Evolutionary conservation across 2,113 vertebrate genomes (phyloP).

Genomic region (Ahaetulla prasina): DNA sequence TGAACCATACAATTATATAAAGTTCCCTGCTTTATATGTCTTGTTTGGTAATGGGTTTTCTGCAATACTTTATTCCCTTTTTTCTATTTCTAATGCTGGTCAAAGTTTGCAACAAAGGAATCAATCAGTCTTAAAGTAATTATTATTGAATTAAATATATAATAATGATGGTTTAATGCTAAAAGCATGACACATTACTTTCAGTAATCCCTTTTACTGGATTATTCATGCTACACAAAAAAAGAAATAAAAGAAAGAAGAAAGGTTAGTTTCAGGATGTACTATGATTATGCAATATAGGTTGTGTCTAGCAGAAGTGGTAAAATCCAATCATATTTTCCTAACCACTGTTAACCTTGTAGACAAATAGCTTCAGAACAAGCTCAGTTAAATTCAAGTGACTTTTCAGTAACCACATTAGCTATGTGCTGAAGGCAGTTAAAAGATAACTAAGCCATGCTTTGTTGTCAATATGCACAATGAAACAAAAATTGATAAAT

Average conservation of each 20-base stretch:
- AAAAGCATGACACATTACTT: background rate
- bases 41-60: background rate
- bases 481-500: background rate
- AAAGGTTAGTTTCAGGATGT: background rate
- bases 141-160: background rate
- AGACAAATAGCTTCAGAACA: background rate
- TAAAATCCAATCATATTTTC: background rate
- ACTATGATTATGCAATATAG: background rate
- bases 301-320: background rate
- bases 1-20: background rate
- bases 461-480: background rate
- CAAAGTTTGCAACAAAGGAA: background rate
- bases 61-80: background rate
- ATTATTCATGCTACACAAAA: background rate
- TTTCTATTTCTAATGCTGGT: background rate
- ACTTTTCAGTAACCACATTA: background rate
- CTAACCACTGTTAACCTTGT: background rate
- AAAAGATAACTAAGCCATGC: background rate
- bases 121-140: background rate
- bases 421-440: background rate
- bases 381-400: background rate
- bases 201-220: background rate
- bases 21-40: background rate
- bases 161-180: background rate
- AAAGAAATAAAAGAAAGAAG: background rate